phyloP scores from a whole-genome alignment of 2,113 vertebrate species.

The Chionomys nivalis region DNA sequence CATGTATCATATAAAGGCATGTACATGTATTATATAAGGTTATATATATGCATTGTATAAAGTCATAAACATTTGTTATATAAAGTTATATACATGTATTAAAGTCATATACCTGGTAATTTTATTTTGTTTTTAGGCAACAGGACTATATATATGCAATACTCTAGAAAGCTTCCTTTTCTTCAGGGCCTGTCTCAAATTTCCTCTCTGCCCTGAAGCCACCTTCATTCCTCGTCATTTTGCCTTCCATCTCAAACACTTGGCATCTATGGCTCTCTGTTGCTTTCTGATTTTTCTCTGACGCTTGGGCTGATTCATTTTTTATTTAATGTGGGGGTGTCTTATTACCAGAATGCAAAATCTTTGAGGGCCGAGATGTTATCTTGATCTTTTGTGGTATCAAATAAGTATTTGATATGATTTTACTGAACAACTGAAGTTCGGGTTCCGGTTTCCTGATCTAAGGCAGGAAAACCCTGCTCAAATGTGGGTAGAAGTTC shows the following conservation, averaged over 20 bases:
- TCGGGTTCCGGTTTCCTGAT: not conserved
- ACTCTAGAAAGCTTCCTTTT: not conserved
- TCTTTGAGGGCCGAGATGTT: not conserved
- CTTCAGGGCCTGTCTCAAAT: not conserved
- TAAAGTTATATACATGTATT: not conserved
- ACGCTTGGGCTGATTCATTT: not conserved
- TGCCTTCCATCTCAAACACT: not conserved
- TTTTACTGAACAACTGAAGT: not conserved
- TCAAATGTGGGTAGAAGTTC: not conserved
- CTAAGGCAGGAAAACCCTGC: not conserved
- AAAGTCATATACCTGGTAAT: not conserved
- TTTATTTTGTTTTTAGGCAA: not conserved
- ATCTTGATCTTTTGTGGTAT: not conserved
- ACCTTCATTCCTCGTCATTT: not conserved
- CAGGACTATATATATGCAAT: not conserved
- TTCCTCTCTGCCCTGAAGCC: not conserved
- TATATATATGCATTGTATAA: not conserved
- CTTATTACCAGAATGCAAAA: conserved; percentile 16
- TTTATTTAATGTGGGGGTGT: not conserved
- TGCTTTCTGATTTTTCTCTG: conserved; percentile 26
- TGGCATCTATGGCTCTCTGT: not conserved
- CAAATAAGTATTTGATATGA: not conserved
- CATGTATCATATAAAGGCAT: not conserved
- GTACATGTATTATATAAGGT: not conserved
- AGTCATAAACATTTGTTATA: not conserved